Base-by-base conservation (phyloP, 37 sponge, comb jelly and placozoan species). In the Tethya wilhelma region DNA sequence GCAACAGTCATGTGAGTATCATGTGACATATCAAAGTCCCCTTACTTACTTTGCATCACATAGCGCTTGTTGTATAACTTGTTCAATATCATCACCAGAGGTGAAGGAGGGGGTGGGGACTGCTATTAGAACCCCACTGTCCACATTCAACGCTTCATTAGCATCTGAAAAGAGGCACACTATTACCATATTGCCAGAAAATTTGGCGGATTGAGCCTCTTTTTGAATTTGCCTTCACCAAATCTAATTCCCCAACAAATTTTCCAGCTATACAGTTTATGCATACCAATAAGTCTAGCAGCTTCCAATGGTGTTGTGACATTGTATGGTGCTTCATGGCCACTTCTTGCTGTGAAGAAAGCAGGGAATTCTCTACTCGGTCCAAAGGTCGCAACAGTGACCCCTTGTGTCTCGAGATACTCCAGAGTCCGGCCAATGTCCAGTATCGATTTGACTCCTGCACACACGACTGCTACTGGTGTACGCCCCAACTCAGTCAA, bases 381-480 rank as follows among this genome's bases (percentile, higher is more conserved):
- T 23, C 98, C 98, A 53, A 82, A 78, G 0, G 91, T 93, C 8
- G 72, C 85, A 9, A 94, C 98, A 37, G 91, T 73, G 22, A 95
- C 96, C 12, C 94, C 98, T 26, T 93, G 75, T 28, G 98, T 94
- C 78, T 94, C 94, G 79, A 98, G 81, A 33, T 83, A 84, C 76
- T 98, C 99, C 29, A 96, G 84, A n/a, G 96, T 98, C 44, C 90
- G 79, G 5, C 82, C 87, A 56, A 98, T 89, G 70, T 98, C 99
- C 70, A 98, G 86, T 23, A 98, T 96, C 22, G 95, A 94, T 84
- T 98, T 98, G 20, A 88, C 87, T 7, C 99, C 99, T 73, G 94
- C 96, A 86, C 97, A 98, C 64, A 98, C 95, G 60, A 98, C 99
- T 58, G 93, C 87, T 37, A 98, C 94, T 32, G 99, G 94, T 36